Base-by-base conservation (phyloP, 2,888 invertebrate species). In the Augochlorella aurata region DNA sequence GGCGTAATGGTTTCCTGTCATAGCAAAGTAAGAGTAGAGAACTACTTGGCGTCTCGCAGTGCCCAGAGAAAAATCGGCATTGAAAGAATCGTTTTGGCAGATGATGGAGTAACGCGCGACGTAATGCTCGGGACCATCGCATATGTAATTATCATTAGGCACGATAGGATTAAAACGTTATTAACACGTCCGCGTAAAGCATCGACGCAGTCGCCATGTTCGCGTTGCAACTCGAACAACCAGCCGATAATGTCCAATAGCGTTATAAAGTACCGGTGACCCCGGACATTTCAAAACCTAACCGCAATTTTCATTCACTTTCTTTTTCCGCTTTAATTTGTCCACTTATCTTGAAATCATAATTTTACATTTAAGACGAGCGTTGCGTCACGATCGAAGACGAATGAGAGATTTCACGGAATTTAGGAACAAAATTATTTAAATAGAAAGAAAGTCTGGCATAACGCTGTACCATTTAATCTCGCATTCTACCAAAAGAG, bases 1-100 rank as follows among this genome's bases (percentile, higher is more conserved):
- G 29, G 68, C 49, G 58, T 58, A 65, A 81, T 66, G 21, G 54
- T 79, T 61, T 67, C 69, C 54, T 67, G 54, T 71, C 52, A 9
- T 52, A 71, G 58, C 58, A 45, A 50, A 67, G n/a, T 65, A 79
- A 65, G 63, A 50, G 54, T n/a, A 38, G 12, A 77, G 47, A 2
- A 29, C 45, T n/a, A 10, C 21, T 49, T 16, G 2, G 21, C 16
- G 29, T 29, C 29, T 69, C 24, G 2, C n/a, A 7, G 8, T 12
- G 14, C 49, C 16, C 18, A 38, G 29, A 5, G 18, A 29, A 52
- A n/a, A 29, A 38, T 50, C 29, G 16, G 47, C 29, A 24, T 61
- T 61, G 24, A 61, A 72, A 16, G 21, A 12, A 71, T 24, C n/a
- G 24, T 24, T 61, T 29, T 7, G 47, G 54, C 24, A 18, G 61